These are phyloP conservation scores for Leptinotarsa rubiginosa DNA, from an alignment of 2,888 invertebrate species.

Conservation along the genomic window DNA sequence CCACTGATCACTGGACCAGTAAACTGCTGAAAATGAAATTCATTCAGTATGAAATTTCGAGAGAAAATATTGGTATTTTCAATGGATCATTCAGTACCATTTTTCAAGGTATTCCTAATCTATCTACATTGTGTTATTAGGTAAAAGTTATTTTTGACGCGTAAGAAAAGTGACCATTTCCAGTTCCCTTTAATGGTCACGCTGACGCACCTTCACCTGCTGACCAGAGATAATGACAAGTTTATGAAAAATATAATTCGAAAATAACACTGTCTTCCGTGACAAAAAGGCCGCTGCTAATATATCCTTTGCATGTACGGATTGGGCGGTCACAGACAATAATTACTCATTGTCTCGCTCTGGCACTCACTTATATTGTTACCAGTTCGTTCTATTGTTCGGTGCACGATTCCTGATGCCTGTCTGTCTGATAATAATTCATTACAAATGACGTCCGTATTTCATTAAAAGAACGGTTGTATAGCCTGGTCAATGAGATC, in stretches of 20 bases:
- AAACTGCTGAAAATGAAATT: no score
- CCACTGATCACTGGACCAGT: no score
- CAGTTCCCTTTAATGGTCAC: background rate
- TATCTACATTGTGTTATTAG: no score
- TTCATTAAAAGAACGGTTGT: slow-evolving; percentile 24
- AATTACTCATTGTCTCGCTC: slow-evolving; percentile 60
- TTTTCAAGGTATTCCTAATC: no score
- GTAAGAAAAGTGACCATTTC: background rate
- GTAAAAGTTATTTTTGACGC: background rate
- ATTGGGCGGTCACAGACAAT: slow-evolving; percentile 53
- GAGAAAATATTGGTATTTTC: no score
- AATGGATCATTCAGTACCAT: no score
- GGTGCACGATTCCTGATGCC: slow-evolving; percentile 37
- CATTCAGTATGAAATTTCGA: no score
- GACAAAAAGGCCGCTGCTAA: slow-evolving; percentile 56
- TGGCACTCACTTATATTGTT: slow-evolving; percentile 59
- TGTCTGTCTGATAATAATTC: slow-evolving; percentile 42
- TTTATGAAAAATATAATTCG: slow-evolving; percentile 20
- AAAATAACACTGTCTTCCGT: slow-evolving; percentile 49
- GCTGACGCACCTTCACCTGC: slow-evolving; percentile 6
- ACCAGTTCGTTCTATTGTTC: slow-evolving; percentile 49
- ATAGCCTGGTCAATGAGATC: slow-evolving; percentile 7
- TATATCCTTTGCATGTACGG: slow-evolving; percentile 60
- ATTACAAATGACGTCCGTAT: slow-evolving; percentile 42
- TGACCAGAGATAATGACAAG: slow-evolving; percentile 23